Conservation (phyloP, 2,888 invertebrate species). For the Tricholauxania praeusta region DNA sequence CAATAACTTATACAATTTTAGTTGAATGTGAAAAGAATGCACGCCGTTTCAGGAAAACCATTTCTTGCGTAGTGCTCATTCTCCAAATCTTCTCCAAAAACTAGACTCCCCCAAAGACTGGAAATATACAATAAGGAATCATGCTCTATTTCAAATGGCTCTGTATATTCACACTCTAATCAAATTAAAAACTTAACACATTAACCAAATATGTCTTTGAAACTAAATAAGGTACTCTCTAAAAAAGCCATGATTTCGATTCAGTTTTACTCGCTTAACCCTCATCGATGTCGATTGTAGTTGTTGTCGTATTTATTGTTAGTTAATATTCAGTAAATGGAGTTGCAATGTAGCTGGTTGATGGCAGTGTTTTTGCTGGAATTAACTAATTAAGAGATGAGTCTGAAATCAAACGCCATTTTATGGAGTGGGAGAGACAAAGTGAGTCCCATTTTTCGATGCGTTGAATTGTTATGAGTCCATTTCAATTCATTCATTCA, state of each 20-base stretch:
- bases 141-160: too few species aligned
- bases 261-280: conserved; percentile 10
- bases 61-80: too few species aligned
- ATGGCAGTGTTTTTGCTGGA: neutral
- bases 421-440: neutral
- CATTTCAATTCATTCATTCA: neutral
- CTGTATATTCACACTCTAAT: too few species aligned
- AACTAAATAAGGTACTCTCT: too few species aligned
- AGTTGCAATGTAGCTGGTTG: conserved; percentile 5
- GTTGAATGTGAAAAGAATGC: too few species aligned
- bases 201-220: too few species aligned
- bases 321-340: conserved; percentile 21
- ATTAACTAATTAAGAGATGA: conserved; percentile 33
- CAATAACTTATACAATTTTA: too few species aligned
- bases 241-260: neutral
- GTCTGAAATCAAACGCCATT: conserved; percentile 9
- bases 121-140: too few species aligned
- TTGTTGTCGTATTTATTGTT: conserved; percentile 26
- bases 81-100: too few species aligned
- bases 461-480: conserved; percentile 8
- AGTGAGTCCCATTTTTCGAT: conserved; percentile 3
- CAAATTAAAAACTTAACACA: too few species aligned
- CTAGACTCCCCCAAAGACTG: too few species aligned
- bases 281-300: conserved; percentile 14
- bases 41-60: too few species aligned